Base-by-base conservation (phyloP, 1,140 invertebrate genomes). In the Chionoecetes opilio region DNA sequence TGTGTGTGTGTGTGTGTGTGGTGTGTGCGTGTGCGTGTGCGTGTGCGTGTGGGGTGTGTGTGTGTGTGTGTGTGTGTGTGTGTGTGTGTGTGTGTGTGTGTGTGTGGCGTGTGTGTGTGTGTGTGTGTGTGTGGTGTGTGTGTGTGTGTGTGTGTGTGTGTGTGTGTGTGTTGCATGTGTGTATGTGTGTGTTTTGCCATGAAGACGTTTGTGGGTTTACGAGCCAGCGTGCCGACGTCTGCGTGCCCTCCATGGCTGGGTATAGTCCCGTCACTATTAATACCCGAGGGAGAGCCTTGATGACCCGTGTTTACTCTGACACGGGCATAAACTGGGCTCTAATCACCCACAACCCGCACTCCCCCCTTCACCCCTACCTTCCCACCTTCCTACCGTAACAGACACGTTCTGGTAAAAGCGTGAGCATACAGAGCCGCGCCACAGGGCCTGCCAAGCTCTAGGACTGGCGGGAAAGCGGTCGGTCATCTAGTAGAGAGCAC, bases 181-280 rank as follows among this genome's bases (percentile, higher is more conserved):
- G 26, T 21, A 26, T 75, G 21, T n/a, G n/a, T n/a, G 21, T n/a
- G 63, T 75, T 26, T 75, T 75, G n/a, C 63, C 63, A 75, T 75
- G 63, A 75, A 75, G 63, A 75, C 63, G 63, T 75, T 75, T 75
- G 63, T 75, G 63, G 63, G 63, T 75, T 75, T 75, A 75, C 63
- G 63, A 75, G 63, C 63, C 63, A 75, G 63, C 63, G 63, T n/a
- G 63, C 63, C 63, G 63, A 75, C 63, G 21, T 75, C 63, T 75
- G 63, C 63, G 63, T 75, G 63, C 9, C 63, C 63, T 75, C 63
- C 63, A 5, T n/a, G 11, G 63, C 63, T 75, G n/a, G 21, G 21
- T 21, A 75, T 75, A 75, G 26, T 75, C 63, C 63, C 63, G 63
- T 75, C 63, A 75, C n/a, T 26, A 75, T 75, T 75, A 75, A 75